Evolutionary conservation across 2,113 vertebrate species (phyloP), one percentile per base, ranked within the genome.

Genomic region (Apaloderma vittatum): DNA sequence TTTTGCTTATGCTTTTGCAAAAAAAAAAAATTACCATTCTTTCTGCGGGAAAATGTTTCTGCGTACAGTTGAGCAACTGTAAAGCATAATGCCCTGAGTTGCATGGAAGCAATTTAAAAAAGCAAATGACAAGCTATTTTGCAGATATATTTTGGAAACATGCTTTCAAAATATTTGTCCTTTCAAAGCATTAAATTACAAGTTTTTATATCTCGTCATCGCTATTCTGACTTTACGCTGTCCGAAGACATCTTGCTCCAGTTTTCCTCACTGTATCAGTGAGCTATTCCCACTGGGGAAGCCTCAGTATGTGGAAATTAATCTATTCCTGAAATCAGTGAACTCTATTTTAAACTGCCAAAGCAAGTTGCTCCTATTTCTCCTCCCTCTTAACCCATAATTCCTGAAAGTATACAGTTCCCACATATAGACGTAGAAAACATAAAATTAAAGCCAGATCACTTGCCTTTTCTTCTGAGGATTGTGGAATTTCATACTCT

Each of bases 381-480:
- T 86, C 43, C 68, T 83, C 43, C 71, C 59, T 37, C 14, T 91
- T 90, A 83, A 90, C 67, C 51, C 26, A 1, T 90, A 86, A 83
- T 77, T 90, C 91, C 67, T 95, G 88, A 62, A 86, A 95, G 24
- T 79, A 58, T 70, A 59, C 24, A 34, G 59, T 74, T 81, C 79
- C 65, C 88, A 93, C 54, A 76, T 68, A 84, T 26, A 79, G 76
- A 75, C 66, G 34, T 19, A 70, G 78, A 82, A 95, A 92, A 54
- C 11, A 9, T 72, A 78, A 96, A 94, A 90, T 76, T 66, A 65
- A 91, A 78, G 91, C 0, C 71, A 54, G 78, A 72, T 92, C 32
- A 22, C 54, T 96, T 70, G 49, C 51, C 24, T 90, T 58, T 81
- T 62, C 68, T 83, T 88, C 43, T 52, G 54, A 84, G 48, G 52